Evolutionary conservation across 2,888 invertebrate genomes (phyloP).

Genomic region (Euproctis similis): DNA sequence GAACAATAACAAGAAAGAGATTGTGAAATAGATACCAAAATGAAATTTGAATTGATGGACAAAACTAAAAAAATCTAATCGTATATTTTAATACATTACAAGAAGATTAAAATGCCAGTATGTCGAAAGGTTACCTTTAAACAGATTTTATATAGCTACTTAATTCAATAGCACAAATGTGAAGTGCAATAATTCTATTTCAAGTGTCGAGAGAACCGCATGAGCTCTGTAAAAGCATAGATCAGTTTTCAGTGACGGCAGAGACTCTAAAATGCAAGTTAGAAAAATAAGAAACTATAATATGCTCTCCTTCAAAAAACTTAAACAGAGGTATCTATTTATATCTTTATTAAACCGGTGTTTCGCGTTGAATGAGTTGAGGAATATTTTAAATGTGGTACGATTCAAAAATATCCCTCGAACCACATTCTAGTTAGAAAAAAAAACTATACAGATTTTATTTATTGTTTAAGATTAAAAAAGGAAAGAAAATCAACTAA

Average conservation of each 20-base stretch:
- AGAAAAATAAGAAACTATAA: conserved; percentile 48
- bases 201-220: conserved; percentile 47
- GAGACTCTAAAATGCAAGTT: conserved; percentile 53
- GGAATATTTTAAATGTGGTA: conserved; percentile 56
- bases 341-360: conserved; percentile 48
- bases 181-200: conserved; percentile 56
- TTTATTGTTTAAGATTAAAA: conserved; percentile 22
- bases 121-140: conserved; percentile 31
- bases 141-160: conserved; percentile 31
- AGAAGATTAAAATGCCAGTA: conserved; percentile 46
- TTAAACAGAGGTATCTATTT: conserved; percentile 63
- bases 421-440: conserved; percentile 38
- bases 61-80: conserved; percentile 23
- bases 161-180: conserved; percentile 39
- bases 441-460: conserved; percentile 33
- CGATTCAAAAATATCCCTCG: conserved; percentile 49
- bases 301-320: conserved; percentile 43
- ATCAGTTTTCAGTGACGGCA: conserved; percentile 36
- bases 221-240: conserved; percentile 46
- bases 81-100: conserved; percentile 67
- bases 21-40: conserved; percentile 19
- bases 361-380: conserved; percentile 51
- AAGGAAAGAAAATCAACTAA: conserved; percentile 27
- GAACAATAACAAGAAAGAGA: conserved; percentile 27
- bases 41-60: conserved; percentile 26